Percentiles rank a stretch among this genome's conserved stretches.
Evolutionary conservation across 2,113 vertebrate species (phyloP).

Genomic region (Gorilla gorilla): DNA sequence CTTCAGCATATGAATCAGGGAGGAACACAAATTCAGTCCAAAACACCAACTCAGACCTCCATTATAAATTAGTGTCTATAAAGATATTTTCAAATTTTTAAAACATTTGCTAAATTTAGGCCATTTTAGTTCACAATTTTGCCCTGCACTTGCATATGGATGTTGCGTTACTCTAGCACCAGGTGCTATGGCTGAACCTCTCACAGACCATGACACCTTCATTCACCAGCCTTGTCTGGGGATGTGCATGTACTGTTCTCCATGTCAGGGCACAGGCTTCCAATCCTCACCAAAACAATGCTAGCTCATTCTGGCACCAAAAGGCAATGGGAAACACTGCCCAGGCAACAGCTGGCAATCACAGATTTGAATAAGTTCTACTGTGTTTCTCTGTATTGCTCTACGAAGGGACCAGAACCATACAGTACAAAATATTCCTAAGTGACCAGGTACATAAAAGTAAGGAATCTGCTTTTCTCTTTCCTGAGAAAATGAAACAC

Average conservation of each 20-base stretch:
- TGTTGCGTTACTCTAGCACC: background rate
- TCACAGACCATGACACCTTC: background rate
- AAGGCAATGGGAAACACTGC: background rate
- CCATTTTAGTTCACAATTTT: background rate
- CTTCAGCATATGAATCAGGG: background rate
- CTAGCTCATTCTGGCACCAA: background rate
- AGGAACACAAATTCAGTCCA: background rate
- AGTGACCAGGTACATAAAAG: slow-evolving; percentile 43
- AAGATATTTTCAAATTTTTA: background rate
- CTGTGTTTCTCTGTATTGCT: background rate
- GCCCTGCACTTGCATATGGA: background rate
- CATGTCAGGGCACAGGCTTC: background rate
- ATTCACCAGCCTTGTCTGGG: background rate
- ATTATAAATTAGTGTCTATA: background rate
- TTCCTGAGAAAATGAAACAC: slow-evolving; percentile 55
- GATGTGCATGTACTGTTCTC: fast-evolving
- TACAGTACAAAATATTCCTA: background rate
- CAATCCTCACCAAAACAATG: background rate
- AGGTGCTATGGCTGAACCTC: background rate
- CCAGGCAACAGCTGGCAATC: background rate
- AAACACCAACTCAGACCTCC: background rate
- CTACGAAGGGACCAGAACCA: background rate
- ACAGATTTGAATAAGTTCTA: background rate
- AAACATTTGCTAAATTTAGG: background rate
- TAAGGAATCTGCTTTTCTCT: slow-evolving; percentile 31